phyloP scores from a whole-genome alignment of 1,140 invertebrate genomes.

The Heliconius eleuchia region DNA sequence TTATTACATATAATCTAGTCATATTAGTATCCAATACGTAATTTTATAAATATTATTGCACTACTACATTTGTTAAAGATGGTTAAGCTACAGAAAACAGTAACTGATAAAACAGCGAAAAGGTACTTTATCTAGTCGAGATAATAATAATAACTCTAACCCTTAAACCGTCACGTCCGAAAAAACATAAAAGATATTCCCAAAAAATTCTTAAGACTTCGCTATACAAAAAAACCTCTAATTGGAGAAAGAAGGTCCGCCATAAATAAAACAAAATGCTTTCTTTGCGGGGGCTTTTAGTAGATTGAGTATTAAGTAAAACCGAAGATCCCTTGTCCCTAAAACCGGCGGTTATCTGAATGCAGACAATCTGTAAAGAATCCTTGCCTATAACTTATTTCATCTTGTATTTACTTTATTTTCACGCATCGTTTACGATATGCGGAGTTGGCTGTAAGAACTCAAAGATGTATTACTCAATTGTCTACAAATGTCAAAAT shows the following conservation, averaged over 20 bases:
- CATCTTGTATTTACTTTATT: background rate
- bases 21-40: too few species aligned
- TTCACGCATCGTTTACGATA: background rate
- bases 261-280: slow-evolving; percentile 17
- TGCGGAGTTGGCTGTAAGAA: background rate
- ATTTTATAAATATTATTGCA: too few species aligned
- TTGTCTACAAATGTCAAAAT: too few species aligned
- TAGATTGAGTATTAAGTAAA: slow-evolving; percentile 26
- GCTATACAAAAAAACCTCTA: slow-evolving; percentile 7
- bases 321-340: slow-evolving; percentile 10
- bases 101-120: background rate
- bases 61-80: background rate
- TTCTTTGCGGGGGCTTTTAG: slow-evolving; percentile 22
- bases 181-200: slow-evolving; percentile 17
- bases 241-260: slow-evolving; percentile 5
- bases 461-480: too few species aligned
- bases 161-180: background rate
- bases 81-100: background rate
- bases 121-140: background rate
- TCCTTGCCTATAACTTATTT: background rate
- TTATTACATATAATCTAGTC: too few species aligned
- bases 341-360: slow-evolving; percentile 29
- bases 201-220: slow-evolving; percentile 10
- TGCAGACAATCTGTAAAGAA: slow-evolving; percentile 30
- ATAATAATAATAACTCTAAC: background rate